Evolutionary conservation across 53 echinoderm and acorn worm genomes (phyloP).

Genomic region (Actinopyga echinites): DNA sequence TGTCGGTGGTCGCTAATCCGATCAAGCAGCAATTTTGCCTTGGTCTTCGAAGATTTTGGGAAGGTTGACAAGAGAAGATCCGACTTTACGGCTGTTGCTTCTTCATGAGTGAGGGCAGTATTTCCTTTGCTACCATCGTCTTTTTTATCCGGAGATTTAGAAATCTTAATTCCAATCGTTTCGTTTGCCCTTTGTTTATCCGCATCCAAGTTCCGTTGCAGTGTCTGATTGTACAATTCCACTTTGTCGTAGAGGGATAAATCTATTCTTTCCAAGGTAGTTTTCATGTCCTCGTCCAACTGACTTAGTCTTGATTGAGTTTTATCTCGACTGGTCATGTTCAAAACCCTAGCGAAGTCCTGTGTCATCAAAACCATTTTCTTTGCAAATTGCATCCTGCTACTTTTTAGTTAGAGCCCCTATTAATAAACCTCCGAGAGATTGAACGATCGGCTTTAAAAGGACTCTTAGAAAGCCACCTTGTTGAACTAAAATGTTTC

Average conservation of each 20-base stretch:
- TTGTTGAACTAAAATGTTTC: slow-evolving; percentile 37
- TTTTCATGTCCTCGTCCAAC: slow-evolving; percentile 34
- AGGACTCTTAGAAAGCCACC: slow-evolving; percentile 56
- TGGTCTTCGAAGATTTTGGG: not conserved
- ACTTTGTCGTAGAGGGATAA: slow-evolving; percentile 47
- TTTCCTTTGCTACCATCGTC: not conserved
- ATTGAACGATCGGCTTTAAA: slow-evolving; percentile 35
- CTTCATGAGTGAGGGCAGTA: not conserved
- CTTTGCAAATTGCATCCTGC: slow-evolving; percentile 48
- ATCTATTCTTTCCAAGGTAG: slow-evolving; percentile 18
- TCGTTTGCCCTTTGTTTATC: no score
- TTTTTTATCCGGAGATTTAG: no score
- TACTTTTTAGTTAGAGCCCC: not conserved
- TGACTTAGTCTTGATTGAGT: not conserved
- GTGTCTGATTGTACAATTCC: slow-evolving; percentile 37
- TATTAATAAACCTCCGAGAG: slow-evolving; percentile 14
- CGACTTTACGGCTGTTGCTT: not conserved
- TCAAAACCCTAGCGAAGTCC: slow-evolving; percentile 49
- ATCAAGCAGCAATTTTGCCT: not conserved
- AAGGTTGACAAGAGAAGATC: not conserved
- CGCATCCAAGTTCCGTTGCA: slow-evolving; percentile 43
- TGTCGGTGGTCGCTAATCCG: not conserved
- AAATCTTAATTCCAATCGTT: no score
- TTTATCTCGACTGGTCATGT: slow-evolving; percentile 27
- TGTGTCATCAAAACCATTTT: slow-evolving; percentile 69